Conservation (phyloP, 2,797 vertebrate genomes). For the Sternotherus odoratus region DNA sequence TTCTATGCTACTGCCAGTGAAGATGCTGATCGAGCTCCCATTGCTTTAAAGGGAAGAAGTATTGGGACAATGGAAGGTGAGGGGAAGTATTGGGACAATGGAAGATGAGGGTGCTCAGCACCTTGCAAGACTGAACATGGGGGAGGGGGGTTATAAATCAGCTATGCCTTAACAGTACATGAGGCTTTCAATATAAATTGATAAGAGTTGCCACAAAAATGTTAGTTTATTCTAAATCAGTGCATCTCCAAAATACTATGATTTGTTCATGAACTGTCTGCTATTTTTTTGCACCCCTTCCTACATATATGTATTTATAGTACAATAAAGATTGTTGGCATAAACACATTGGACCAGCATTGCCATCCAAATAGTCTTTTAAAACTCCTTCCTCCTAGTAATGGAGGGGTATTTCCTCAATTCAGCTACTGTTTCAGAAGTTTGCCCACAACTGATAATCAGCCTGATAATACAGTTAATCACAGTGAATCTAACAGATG, state of each 20-base stretch:
- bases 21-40: not conserved
- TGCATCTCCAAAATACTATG: not conserved
- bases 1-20: not conserved
- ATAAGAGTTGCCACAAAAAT: not conserved
- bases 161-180: not conserved
- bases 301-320: not conserved
- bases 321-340: not conserved
- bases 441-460: constrained; percentile 61
- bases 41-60: not conserved
- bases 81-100: not conserved
- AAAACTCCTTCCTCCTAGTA: constrained; percentile 47
- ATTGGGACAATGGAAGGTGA: not conserved
- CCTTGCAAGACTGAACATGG: not conserved
- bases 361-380: constrained; percentile 37
- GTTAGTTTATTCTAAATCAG: not conserved
- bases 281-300: not conserved
- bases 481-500: constrained; percentile 22
- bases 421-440: constrained; percentile 18
- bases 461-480: constrained; percentile 49
- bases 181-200: not conserved
- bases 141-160: not conserved
- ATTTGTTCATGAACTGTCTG: not conserved
- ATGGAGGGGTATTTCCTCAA: constrained; percentile 29
- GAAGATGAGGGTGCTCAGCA: not conserved
- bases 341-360: constrained; percentile 6